A percentile compares a stretch with the other conserved stretches of the same genome.
phyloP scores from a whole-genome alignment of 2,113 vertebrate species.

The Lamprologus ornatipinnis region DNA sequence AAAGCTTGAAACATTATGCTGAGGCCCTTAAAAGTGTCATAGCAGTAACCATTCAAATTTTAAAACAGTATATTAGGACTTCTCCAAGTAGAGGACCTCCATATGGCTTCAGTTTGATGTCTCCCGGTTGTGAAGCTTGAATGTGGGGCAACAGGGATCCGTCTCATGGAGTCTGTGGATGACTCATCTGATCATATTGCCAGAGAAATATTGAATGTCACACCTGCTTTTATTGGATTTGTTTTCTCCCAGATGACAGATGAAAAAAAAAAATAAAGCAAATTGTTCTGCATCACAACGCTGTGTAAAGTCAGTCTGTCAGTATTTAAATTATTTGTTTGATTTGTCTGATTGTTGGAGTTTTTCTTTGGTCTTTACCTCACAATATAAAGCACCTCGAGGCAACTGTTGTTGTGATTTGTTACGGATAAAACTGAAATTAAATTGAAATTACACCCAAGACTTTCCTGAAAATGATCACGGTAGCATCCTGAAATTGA shows the following conservation, averaged over 20 bases:
- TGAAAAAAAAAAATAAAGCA: conserved; percentile 54
- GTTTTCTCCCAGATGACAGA: conserved; percentile 2
- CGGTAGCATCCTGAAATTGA: background rate
- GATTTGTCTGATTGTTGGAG: background rate
- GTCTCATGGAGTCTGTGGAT: conserved; percentile 37
- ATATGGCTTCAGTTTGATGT: background rate
- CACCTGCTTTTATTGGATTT: conserved; percentile 13
- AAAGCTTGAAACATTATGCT: background rate
- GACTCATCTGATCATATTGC: conserved; percentile 49
- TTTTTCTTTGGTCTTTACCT: background rate
- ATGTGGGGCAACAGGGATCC: conserved; percentile 6
- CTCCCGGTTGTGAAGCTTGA: background rate
- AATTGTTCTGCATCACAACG: conserved; percentile 24
- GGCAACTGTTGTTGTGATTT: background rate
- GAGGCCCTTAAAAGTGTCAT: background rate
- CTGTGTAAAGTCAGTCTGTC: background rate
- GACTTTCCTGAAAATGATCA: background rate
- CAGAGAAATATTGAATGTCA: conserved; percentile 11
- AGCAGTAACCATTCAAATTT: background rate
- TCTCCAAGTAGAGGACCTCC: conserved; percentile 55
- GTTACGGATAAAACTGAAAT: background rate
- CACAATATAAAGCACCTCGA: background rate
- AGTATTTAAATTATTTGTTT: background rate
- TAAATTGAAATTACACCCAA: background rate
- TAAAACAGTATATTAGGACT: background rate